Percentiles rank a stretch among this genome's conserved stretches.
Conservation (phyloP, 2,888 invertebrate species). For the Chrysolina haemoptera region DNA sequence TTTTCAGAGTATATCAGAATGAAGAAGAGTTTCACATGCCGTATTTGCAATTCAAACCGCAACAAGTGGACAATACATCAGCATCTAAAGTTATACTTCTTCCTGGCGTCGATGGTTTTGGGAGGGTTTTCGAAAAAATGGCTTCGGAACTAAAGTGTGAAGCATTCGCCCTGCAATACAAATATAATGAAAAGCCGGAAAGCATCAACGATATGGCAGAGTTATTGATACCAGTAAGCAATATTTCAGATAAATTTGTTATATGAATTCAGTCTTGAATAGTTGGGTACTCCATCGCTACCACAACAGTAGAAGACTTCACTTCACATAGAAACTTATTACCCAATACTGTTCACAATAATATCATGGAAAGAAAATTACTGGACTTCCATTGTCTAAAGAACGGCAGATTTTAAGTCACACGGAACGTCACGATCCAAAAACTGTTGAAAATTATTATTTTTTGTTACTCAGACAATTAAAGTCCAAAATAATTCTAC, state of each 20-base stretch:
- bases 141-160: conserved; percentile 72
- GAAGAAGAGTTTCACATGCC: conserved; percentile 62
- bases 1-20: conserved; percentile 77
- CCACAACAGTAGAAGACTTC: no score
- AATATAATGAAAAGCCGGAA: conserved; percentile 68
- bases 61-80: conserved; percentile 2
- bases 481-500: no score
- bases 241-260: conserved; percentile 47
- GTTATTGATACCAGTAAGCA: conserved; percentile 72
- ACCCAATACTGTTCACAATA: no score
- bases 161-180: conserved; percentile 73
- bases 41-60: conserved; percentile 24
- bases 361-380: no score
- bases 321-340: no score
- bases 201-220: conserved; percentile 72
- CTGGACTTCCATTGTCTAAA: no score
- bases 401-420: no score
- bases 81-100: conserved; percentile 73
- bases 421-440: no score
- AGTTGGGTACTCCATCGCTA: no score
- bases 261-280: conserved; percentile 28
- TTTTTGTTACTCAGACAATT: no score
- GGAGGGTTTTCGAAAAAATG: conserved; percentile 71
- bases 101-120: conserved; percentile 81
- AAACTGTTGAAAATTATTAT: no score